A percentile compares a stretch with the other conserved stretches of the same genome.
Evolutionary conservation across 2,888 invertebrate genomes (phyloP).

Genomic region (Endotricha flammealis): DNA sequence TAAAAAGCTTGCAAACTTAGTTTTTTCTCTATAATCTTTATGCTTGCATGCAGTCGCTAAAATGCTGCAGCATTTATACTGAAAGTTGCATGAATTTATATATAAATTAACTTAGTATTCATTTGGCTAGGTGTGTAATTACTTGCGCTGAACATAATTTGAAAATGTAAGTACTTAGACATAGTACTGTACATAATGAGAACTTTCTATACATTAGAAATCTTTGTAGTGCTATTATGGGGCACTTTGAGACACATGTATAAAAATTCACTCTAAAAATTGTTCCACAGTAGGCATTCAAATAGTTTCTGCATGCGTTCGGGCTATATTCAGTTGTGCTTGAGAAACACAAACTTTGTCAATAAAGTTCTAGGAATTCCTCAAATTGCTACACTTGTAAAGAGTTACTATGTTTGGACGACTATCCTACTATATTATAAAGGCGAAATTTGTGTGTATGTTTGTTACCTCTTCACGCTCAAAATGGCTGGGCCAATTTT

Average conservation of each 20-base stretch:
- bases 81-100: slow-evolving; percentile 37
- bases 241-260: background rate
- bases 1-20: background rate
- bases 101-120: slow-evolving; percentile 60
- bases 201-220: slow-evolving; percentile 11
- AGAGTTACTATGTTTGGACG: too few species aligned
- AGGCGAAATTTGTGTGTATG: too few species aligned
- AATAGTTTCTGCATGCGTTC: too few species aligned
- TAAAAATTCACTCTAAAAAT: background rate
- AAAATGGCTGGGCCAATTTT: too few species aligned
- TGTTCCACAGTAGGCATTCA: too few species aligned
- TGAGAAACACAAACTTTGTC: too few species aligned
- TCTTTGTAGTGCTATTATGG: background rate
- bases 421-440: too few species aligned
- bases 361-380: too few species aligned
- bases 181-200: slow-evolving; percentile 28
- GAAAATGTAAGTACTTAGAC: slow-evolving; percentile 60
- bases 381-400: too few species aligned
- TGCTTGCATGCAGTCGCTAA: slow-evolving; percentile 36
- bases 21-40: background rate
- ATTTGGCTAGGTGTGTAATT: slow-evolving; percentile 71
- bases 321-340: too few species aligned
- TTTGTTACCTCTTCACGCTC: too few species aligned
- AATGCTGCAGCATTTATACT: slow-evolving; percentile 19
- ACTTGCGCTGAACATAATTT: slow-evolving; percentile 74